Base-by-base conservation (phyloP, 2,888 invertebrate genomes). In the Tromatobia lineatoria region DNA sequence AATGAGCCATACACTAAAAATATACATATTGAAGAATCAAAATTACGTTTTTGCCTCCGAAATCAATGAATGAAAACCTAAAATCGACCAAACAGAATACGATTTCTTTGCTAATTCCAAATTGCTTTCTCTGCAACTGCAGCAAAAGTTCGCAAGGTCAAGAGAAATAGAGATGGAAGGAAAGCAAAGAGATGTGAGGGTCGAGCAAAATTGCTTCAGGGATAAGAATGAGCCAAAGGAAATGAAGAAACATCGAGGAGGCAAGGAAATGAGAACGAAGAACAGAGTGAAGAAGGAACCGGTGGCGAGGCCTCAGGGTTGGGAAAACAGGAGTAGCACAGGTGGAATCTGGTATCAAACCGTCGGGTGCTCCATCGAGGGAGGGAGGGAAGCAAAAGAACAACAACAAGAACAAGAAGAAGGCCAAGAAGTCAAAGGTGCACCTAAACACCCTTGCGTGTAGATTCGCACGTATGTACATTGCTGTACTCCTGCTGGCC, bases 321-420 rank as follows among this genome's bases (percentile, higher is more conserved):
- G 87, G 88, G 86, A 87, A 88, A 88, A 88, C 89, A 86, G 87
- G 91, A 88, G 92, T 91, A 93, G 92, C 92, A 93, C 93, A 93
- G 93, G 93, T 93, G 93, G 92, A 93, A 92, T 93, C 92, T 91
- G 91, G 90, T 91, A 91, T 91, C 91, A 89, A 90, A 87, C 90
- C 89, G 88, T 85, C 80, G 83, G 76, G 66, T 76, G 73, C 80
- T 64, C 78, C 77, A 77, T 29, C 75, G 86, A 87, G 87, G 87
- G 85, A 85, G 66, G 66, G 82, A 79, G 78, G 80, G 82, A 79
- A 78, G 80, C 79, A 82, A 50, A 77, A 73, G 50, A 67, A 69
- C 25, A 77, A 13, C 42, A 76, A 47, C 29, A 45, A 70, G 54
- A 77, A 13, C 42, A 73, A 47, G 23, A 45, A 70, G 54, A 73